Base-by-base conservation (phyloP, 2,113 vertebrate species). In the Albula glossodonta region DNA sequence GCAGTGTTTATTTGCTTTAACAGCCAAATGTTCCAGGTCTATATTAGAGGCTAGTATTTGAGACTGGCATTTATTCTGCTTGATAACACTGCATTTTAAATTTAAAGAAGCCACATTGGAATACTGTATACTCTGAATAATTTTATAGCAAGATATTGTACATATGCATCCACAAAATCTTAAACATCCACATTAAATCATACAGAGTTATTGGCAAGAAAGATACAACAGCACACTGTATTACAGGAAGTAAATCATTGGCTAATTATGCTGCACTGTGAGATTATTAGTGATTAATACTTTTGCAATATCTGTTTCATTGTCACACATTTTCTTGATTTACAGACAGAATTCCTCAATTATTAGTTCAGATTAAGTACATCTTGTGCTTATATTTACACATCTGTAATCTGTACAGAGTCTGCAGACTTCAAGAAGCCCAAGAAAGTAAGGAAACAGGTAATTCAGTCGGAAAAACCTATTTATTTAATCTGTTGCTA, bases 371-470 rank as follows among this genome's bases (percentile, higher is more conserved):
- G 60, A 19, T 19, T 66, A 66, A 19, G 19, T 13, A 66, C 11
- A 10, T 19, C 2, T 10, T 10, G 11, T 19, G 51, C 25, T 86
- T 52, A 66, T 53, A 83, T 19, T 56, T 6, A 74, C 78, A 2
- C 49, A 6, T 84, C 66, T 11, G 87, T 90, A 86, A 52, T 17
- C 4, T 81, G 81, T 89, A 86, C 89, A 96, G 94, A 95, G 83
- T 96, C 95, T 63, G 94, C 91, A 83, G 93, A 95, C 87, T 96
- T 96, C 90, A 96, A 96, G 90, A 92, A 93, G 88, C 91, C 94
- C 12, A 85, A 8, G 6, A 92, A 53, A 84, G 70, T 87, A 49
- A 2, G 80, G 66, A 79, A 77, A 86, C 95, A 93, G 93, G 94
- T 95, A 94, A 41, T 41, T 41, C 31, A 3, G 79, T 53, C n/a